phyloP scores from a whole-genome alignment of 2,113 vertebrate species.

The Vulpes vulpes region DNA sequence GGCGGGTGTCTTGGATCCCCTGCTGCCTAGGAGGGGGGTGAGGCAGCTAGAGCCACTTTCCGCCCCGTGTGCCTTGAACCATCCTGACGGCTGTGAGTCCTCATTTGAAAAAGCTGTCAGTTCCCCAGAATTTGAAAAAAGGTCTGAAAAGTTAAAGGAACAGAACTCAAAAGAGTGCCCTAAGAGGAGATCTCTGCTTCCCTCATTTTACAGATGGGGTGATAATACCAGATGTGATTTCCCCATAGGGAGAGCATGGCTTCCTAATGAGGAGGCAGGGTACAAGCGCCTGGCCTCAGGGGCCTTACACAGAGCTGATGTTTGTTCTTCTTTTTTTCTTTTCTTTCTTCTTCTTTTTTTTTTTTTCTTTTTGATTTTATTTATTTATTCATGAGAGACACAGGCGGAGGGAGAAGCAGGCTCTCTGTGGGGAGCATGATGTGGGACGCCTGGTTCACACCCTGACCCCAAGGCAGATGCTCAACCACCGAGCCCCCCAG shows the following conservation, averaged over 20 bases:
- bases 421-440: no score
- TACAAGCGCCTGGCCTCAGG: neutral
- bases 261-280: neutral
- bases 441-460: no score
- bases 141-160: neutral
- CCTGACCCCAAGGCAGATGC: no score
- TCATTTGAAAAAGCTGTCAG: neutral
- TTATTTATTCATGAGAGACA: no score
- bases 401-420: no score
- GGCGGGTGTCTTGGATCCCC: neutral
- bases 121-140: neutral
- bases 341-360: no score
- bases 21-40: neutral
- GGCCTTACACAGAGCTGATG: neutral
- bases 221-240: neutral
- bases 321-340: no score
- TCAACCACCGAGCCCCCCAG: no score
- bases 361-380: no score
- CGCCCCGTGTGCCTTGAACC: neutral
- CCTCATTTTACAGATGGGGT: neutral
- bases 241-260: no score
- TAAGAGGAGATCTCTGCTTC: neutral
- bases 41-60: neutral
- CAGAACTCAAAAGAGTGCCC: neutral
- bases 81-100: neutral